Evolutionary conservation across 2,113 vertebrate genomes (phyloP), one percentile per base, ranked within the genome.

Genomic region (Gnathonemus echidnorhynchus): DNA sequence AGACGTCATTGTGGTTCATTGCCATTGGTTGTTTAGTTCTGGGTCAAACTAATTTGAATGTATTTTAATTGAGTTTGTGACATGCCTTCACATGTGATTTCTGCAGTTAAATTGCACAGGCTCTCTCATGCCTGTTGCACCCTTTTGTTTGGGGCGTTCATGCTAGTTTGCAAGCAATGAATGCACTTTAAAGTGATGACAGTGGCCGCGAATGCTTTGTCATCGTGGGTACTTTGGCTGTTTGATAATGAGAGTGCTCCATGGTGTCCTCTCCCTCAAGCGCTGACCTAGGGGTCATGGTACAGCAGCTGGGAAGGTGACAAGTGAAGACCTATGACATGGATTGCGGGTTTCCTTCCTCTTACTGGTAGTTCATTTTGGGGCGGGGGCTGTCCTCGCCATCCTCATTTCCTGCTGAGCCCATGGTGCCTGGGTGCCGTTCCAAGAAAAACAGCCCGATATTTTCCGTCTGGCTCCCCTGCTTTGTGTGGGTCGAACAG

Each of bases 1-100:
- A 92, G 95, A 88, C 31, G 35, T 1, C 39, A 27, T 70, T 42
- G 27, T 6, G 21, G 13, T 74, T 49, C 49, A 88, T 31, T 9
- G 17, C 6, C 4, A 27, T 27, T 86, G 84, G 8, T 49, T 13
- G 39, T 83, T 85, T 48, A 24, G 19, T 48, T 85, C 66, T 15
- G 27, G 31, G n/a, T 35, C 66, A 74, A 15, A 74, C 62, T 56
- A 70, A 27, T 31, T 70, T 3, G n/a, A 31, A 4, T n/a, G 62
- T 31, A 31, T 70, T 70, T 27, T 27, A 70, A 70, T 70, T 27
- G 9, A 27, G 27, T 74, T 74, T 27, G 31, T 74, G n/a, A 21
- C 77, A 83, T 46, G 39, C 42, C 35, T 83, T 24, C 17, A 21
- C 39, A 35, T 42, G 39, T 21, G 77, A 31, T 45, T 42, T 83